Evolutionary conservation across 2,888 invertebrate genomes (phyloP), one percentile per base, ranked within the genome.

Genomic region (Dioctria rufipes): DNA sequence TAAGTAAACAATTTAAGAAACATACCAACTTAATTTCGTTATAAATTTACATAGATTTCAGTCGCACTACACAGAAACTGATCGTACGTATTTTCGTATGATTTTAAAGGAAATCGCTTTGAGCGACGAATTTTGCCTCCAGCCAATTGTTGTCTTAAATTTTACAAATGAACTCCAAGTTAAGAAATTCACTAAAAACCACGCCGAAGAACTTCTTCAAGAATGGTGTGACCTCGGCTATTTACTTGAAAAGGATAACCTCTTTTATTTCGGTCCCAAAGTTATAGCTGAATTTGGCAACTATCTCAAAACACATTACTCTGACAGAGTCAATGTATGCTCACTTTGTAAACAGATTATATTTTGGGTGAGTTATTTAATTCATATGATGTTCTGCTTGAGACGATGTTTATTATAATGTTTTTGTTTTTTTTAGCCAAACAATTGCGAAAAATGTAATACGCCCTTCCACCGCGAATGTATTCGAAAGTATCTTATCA

Each of bases 201-300:
- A 85, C 4, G 85, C 85, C 13, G 85, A 86, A 80, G 83, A 82
- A 43, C 54, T 86, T 6, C 80, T 86, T 5, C 81, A 82, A 9
- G 83, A 80, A 8, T 86, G 86, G 86, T 84, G 84, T 4, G 46
- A 83, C 2, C 83, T 84, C 40, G 86, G 86, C 0, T 86, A 86
- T 67, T 86, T 86, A 73, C 2, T 73, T 11, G 84, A 84, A 67
- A 81, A 83, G 5, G 83, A 85, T 8, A 83, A 84, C 39, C 83
- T 80, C 49, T 81, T 86, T 5, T 86, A 84, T 51, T 85, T 86
- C 60, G 86, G 86, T 2, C 86, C 86, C 5, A 84, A 84, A 43
- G 85, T 84, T 80, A 71, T 86, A 43, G 84, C 85, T 5, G 86
- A 86, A 71, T 86, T 85, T 61, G 84, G 83, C 3, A 84, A 82